Base-by-base conservation (phyloP, 2,797 vertebrate species). In the Manis pentadactyla region DNA sequence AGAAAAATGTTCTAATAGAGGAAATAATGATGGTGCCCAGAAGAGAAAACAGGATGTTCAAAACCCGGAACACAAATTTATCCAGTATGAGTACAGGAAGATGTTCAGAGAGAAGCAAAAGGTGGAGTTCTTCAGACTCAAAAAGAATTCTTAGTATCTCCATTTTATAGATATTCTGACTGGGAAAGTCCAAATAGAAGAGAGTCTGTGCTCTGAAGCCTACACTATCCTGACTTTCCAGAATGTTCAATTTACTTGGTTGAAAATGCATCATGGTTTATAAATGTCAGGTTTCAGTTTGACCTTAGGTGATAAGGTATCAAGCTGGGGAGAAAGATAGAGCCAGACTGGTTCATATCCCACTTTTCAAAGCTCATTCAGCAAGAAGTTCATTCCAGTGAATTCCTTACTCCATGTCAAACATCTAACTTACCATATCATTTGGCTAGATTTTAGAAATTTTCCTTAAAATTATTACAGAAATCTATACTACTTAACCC, bases 81-180 rank as follows among this genome's bases (percentile, higher is more conserved):
- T 42, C 34, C 34, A 64, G 21, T 19, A 75, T 64, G 3, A 88
- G 39, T 25, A 73, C 5, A 83, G 73, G 39, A 21, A 61, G 5
- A 0, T 66, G 2, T 5, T 69, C 46, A 3, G n/a, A 68, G 7
- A 87, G 29, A 94, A 92, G 71, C 9, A 77, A 91, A 96, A 90
- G 23, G 89, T 42, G 7, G 86, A 88, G 12, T 34, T 87, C 12
- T 92, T 90, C 63, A 93, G 37, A 63, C 23, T 37, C 25, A 75
- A 34, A 84, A 66, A 39, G 83, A 82, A 75, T 90, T 92, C n/a
- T 74, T 85, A 57, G 31, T 27, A 14, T 46, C 19, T n/a, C 23
- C 75, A 92, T 83, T 92, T 96, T 74, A 93, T 13, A 83, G 19
- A 77, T 82, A 27, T n/a, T 46, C 87, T 23, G 9, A 46, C 46